Evolutionary conservation across 2,113 vertebrate species (phyloP).

Genomic region (Epinephelus moara): DNA sequence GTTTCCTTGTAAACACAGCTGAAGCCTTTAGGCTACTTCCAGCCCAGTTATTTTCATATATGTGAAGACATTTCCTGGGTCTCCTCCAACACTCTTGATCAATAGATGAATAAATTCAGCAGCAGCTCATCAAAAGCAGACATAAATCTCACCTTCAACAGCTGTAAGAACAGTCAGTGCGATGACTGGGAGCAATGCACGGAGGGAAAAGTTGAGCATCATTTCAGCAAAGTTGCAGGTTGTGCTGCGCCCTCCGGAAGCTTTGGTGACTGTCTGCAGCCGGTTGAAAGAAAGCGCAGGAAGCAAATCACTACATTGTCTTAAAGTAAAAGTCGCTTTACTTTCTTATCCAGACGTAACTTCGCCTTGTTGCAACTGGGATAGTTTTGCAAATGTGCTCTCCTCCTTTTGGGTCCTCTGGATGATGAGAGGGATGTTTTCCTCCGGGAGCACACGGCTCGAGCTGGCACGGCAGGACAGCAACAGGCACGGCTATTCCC

Average conservation of each 20-base stretch:
- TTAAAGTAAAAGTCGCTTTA: neutral
- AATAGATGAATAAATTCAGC: neutral
- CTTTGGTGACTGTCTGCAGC: slow-evolving; percentile 27
- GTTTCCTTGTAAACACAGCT: slow-evolving; percentile 32
- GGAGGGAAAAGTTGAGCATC: slow-evolving; percentile 51
- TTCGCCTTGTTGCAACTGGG: neutral
- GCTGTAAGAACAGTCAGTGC: slow-evolving; percentile 46
- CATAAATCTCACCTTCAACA: slow-evolving; percentile 61
- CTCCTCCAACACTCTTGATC: neutral
- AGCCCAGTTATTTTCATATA: slow-evolving; percentile 6
- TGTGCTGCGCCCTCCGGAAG: slow-evolving; percentile 6
- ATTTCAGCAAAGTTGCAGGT: slow-evolving; percentile 46
- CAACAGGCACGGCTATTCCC: slow-evolving; percentile 56
- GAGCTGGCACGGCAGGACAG: slow-evolving; percentile 46
- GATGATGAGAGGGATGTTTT: slow-evolving; percentile 1
- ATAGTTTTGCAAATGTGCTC: neutral
- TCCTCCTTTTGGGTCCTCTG: neutral
- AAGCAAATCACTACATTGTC: slow-evolving; percentile 47
- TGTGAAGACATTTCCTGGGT: neutral
- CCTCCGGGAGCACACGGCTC: slow-evolving; percentile 26
- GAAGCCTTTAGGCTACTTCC: slow-evolving; percentile 27
- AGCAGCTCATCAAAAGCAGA: neutral
- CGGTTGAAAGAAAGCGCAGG: slow-evolving; percentile 12
- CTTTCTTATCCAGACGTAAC: slow-evolving; percentile 8
- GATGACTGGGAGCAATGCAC: slow-evolving; percentile 39